These are phyloP conservation scores for Holothuria scabra DNA, from an alignment of 53 echinoderm and acorn worm genomes.

Conservation along the genomic window DNA sequence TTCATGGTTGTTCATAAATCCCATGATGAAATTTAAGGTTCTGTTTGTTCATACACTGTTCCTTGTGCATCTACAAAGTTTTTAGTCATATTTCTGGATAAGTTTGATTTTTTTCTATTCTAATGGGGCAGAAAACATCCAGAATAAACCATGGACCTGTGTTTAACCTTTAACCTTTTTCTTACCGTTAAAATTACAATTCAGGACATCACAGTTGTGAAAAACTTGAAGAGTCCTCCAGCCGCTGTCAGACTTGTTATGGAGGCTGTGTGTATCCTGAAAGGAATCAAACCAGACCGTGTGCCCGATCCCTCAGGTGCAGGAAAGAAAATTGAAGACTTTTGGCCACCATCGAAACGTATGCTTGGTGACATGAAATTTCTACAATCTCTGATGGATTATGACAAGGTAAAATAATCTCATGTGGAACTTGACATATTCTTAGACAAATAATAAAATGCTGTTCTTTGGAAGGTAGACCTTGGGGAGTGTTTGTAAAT, in stretches of 20 bases:
- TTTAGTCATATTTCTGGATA: no score
- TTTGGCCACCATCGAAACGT: constrained; percentile 91
- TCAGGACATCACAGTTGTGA: constrained; percentile 93
- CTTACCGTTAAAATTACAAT: neutral
- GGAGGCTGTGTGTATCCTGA: constrained; percentile 95
- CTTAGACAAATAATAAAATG: no score
- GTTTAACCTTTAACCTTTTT: neutral
- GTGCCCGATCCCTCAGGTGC: constrained; percentile 92
- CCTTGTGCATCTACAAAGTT: no score
- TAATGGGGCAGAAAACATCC: no score
- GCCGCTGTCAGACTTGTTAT: constrained; percentile 88
- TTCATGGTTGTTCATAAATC: no score
- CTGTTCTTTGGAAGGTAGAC: no score
- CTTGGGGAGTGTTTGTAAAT: no score
- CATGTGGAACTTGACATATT: no score
- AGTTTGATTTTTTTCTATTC: no score
- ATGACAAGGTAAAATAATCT: constrained; percentile 80
- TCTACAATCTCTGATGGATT: constrained; percentile 88
- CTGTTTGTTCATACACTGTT: no score
- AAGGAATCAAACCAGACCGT: constrained; percentile 87
- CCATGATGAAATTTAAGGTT: no score
- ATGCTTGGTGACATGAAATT: constrained; percentile 97
- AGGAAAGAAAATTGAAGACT: constrained; percentile 99
- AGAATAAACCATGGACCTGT: neutral
- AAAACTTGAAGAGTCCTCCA: constrained; percentile 94